Base-by-base conservation (phyloP, 2,888 invertebrate species). In the Drosophila pullipes region DNA sequence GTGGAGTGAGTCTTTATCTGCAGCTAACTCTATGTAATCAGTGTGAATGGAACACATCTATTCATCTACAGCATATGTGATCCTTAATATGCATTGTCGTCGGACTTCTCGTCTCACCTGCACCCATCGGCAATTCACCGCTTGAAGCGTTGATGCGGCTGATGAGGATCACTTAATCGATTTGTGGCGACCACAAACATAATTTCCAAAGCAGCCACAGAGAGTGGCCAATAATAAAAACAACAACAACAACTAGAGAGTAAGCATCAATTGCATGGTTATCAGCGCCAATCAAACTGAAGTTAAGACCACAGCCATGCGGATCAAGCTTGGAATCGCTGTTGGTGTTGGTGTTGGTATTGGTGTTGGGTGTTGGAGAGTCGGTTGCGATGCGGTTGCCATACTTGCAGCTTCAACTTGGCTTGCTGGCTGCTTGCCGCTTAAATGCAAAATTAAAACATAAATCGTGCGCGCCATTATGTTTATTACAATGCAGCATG, bases 381-480 rank as follows among this genome's bases (percentile, higher is more conserved):
- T 47, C 1, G 47, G 31, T 35, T 58, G 50, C 33, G 18, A 18
- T 55, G 55, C 49, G 61, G 47, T 25, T 50, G 57, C 64, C 59
- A 39, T 58, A 28, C 44, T 54, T 31, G 33, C 55, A 50, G 39
- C 69, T 47, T 37, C 55, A 55, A 25, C 39, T 47, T 22, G 33
- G 25, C 59, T 69, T 39, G 57, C 44, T 59, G 64, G 50, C 62
- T 66, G 81, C 54, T 53, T 55, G 67, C 74, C 62, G 79, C 85
- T 82, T 87, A 86, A 91, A 90, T 90, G 91, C 91, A 88, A 92
- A 92, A 92, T 92, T 92, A 92, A 92, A 92, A 92, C 89, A 91
- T 86, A 88, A 91, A 91, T 91, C 89, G 90, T 89, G 89, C 84
- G 91, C 83, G 86, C 90, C 91, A 92, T 92, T 91, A 92, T 91